phyloP scores from a whole-genome alignment of 2,888 invertebrate genomes.

The Caenorhabditis wallacei region DNA sequence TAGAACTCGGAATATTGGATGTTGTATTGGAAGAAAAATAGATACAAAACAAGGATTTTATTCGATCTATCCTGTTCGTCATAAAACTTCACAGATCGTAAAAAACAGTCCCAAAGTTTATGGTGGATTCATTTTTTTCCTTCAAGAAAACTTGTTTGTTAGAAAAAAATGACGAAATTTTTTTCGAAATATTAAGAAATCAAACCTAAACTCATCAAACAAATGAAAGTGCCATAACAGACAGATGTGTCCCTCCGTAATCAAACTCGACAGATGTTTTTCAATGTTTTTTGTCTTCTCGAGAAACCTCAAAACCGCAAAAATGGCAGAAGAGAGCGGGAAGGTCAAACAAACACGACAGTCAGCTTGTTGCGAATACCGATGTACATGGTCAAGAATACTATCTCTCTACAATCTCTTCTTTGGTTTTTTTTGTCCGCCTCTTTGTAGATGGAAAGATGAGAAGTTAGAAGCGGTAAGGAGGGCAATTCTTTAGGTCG shows the following conservation, averaged over 20 bases:
- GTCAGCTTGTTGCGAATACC: slow-evolving; percentile 30
- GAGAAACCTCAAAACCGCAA: background rate
- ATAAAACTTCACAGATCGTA: slow-evolving; percentile 30
- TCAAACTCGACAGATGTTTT: slow-evolving; percentile 5
- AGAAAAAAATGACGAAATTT: background rate
- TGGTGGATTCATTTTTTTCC: background rate
- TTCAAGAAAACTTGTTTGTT: background rate
- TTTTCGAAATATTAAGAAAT: background rate
- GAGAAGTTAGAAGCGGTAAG: background rate
- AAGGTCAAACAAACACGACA: slow-evolving; percentile 17
- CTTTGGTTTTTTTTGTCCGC: slow-evolving; percentile 4
- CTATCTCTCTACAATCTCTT: slow-evolving; percentile 17
- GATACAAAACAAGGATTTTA: background rate
- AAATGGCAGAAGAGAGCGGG: background rate
- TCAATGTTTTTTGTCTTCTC: background rate
- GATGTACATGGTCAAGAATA: slow-evolving; percentile 42
- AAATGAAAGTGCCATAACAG: background rate
- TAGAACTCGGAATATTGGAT: background rate
- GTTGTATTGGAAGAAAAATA: slow-evolving; percentile 1
- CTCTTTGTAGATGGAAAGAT: background rate
- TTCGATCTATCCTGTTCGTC: background rate
- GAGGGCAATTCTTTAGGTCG: slow-evolving; percentile 35
- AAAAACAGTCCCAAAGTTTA: slow-evolving; percentile 24
- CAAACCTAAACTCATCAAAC: background rate
- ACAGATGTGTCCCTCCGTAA: background rate